phyloP scores from a whole-genome alignment of 2,888 invertebrate genomes.

The Cecidostiba fungosa region DNA sequence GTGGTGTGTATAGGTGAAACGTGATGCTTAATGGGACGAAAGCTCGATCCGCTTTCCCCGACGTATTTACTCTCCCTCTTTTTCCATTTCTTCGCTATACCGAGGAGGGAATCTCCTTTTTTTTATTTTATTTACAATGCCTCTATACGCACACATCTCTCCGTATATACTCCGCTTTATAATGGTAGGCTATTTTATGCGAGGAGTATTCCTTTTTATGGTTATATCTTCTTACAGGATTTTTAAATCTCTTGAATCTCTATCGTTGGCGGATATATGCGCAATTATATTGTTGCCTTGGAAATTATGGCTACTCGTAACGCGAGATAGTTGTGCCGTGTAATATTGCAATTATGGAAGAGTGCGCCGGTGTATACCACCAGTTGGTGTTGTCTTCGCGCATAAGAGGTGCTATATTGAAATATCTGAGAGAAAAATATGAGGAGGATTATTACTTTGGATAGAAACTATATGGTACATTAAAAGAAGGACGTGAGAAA shows the following conservation, averaged over 20 bases:
- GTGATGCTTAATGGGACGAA: constrained; percentile 72
- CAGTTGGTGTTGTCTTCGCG: no score
- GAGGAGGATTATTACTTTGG: neutral
- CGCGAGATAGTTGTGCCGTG: neutral
- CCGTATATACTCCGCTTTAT: constrained; percentile 39
- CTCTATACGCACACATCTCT: constrained; percentile 36
- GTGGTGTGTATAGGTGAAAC: constrained; percentile 66
- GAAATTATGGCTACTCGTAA: neutral
- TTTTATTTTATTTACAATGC: constrained; percentile 48
- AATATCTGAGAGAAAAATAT: neutral
- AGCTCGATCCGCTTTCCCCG: constrained; percentile 68
- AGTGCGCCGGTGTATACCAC: no score
- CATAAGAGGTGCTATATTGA: neutral
- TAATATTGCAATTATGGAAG: constrained; percentile 11
- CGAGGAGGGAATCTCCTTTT: constrained; percentile 22
- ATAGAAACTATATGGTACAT: neutral
- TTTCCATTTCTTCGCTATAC: constrained; percentile 3
- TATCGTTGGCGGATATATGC: neutral
- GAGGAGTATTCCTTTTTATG: constrained; percentile 42
- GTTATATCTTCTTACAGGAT: constrained; percentile 46
- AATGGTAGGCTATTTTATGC: constrained; percentile 55
- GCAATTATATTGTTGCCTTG: neutral
- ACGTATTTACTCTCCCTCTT: constrained; percentile 45
- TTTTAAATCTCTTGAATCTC: constrained; percentile 43
- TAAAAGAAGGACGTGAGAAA: neutral